phyloP scores from a whole-genome alignment of 2,888 invertebrate genomes.

The Epirrhoe tristata region DNA sequence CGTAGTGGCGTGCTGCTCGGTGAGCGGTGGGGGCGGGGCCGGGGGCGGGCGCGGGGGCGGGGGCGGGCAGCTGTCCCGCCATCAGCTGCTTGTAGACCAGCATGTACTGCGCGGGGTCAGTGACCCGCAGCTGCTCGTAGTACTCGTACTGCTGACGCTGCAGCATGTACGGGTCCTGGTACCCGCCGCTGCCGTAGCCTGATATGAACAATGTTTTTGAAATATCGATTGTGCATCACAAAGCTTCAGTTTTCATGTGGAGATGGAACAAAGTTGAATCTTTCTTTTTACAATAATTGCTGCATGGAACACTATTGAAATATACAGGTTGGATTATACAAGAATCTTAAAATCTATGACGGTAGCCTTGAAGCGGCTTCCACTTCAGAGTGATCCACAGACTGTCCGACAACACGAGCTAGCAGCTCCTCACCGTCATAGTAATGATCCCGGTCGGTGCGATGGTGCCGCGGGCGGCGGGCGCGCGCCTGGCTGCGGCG shows the following conservation, averaged over 20 bases:
- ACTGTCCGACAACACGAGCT: too few relatives aligned
- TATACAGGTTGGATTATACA: too few relatives aligned
- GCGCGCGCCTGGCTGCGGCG: conserved; percentile 44
- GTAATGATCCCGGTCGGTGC: conserved; percentile 55
- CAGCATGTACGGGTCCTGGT: conserved; percentile 83
- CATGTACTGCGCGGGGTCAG: conserved; percentile 92
- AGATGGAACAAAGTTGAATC: too few relatives aligned
- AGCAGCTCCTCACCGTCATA: conserved; percentile 57
- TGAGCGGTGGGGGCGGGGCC: too few relatives aligned
- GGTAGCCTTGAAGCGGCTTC: too few relatives aligned
- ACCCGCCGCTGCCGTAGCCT: conserved; percentile 50
- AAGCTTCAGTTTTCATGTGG: too few relatives aligned
- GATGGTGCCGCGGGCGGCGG: conserved; percentile 52
- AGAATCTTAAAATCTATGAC: too few relatives aligned
- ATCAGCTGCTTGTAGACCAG: conserved; percentile 91
- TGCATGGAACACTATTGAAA: too few relatives aligned
- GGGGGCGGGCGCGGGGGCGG: conserved; percentile 7
- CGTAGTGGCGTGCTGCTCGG: conserved; percentile 33
- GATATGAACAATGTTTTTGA: background rate
- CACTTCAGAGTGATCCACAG: too few relatives aligned
- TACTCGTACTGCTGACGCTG: conserved; percentile 89
- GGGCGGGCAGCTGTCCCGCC: conserved; percentile 46
- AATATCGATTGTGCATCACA: too few relatives aligned
- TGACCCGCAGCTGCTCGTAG: conserved; percentile 91
- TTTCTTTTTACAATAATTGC: too few relatives aligned